Percentiles rank a stretch among this genome's conserved stretches.
Conservation (phyloP, 2,888 invertebrate species). For the Aproaerema taeniolella region DNA sequence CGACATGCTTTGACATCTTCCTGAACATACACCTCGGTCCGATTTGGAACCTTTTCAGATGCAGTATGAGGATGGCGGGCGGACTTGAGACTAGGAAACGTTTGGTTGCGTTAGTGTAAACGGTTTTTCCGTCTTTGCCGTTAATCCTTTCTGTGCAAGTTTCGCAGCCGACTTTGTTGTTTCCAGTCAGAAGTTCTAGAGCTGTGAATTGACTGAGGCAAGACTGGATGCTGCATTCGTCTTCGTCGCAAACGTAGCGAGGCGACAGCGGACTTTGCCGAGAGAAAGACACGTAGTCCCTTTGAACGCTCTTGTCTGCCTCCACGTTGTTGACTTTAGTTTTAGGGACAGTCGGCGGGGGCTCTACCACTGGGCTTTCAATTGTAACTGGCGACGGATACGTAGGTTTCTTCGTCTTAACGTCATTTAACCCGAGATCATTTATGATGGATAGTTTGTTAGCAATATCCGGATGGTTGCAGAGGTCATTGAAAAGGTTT, state of each 20-base stretch:
- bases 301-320: constrained; percentile 39
- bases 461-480: constrained; percentile 37
- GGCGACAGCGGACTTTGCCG: constrained; percentile 76
- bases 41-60: constrained; percentile 96
- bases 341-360: constrained; percentile 37
- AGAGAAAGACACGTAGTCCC: constrained; percentile 48
- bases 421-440: constrained; percentile 47
- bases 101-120: constrained; percentile 89
- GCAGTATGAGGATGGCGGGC: constrained; percentile 95
- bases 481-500: constrained; percentile 35
- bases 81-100: constrained; percentile 92
- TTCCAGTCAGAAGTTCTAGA: constrained; percentile 92
- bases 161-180: constrained; percentile 95
- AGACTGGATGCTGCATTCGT: constrained; percentile 90
- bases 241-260: constrained; percentile 84
- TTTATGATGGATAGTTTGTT: constrained; percentile 45
- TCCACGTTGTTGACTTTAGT: constrained; percentile 49
- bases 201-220: constrained; percentile 96
- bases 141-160: constrained; percentile 88
- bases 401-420: constrained; percentile 34
- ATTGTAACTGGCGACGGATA: constrained; percentile 39
- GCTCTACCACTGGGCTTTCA: constrained; percentile 32
- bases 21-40: constrained; percentile 83
- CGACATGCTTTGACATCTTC: constrained; percentile 91
- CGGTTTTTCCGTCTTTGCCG: constrained; percentile 82